Percentiles rank a stretch among this genome's conserved stretches.
Evolutionary conservation across 1,140 invertebrate species (phyloP).

Genomic region (Drosophila kohkoa): DNA sequence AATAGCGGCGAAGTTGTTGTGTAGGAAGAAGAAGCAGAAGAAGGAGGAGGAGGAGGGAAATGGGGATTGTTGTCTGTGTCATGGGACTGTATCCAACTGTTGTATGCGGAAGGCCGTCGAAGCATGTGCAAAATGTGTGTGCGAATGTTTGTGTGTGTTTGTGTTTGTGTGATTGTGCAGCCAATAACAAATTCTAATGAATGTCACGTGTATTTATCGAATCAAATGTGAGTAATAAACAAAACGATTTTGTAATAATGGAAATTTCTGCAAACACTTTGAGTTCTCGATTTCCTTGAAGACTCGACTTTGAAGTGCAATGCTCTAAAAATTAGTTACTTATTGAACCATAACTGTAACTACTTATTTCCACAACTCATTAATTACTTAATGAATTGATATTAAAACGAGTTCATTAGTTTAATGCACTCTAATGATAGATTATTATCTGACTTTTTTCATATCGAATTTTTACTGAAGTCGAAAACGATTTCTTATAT

Average conservation of each 20-base stretch:
- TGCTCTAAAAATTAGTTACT: neutral
- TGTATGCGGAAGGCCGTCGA: slow-evolving; percentile 18
- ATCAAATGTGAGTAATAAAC: slow-evolving; percentile 7
- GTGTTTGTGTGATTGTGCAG: slow-evolving; percentile 4
- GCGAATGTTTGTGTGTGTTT: neutral
- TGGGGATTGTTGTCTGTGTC: slow-evolving; percentile 11
- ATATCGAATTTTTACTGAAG: neutral
- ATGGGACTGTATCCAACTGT: slow-evolving; percentile 23
- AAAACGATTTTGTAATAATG: slow-evolving; percentile 9
- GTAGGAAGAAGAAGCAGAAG: too few species aligned
- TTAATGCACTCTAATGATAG: neutral
- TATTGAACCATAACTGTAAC: neutral
- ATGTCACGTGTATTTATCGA: slow-evolving; percentile 15
- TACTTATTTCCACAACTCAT: neutral
- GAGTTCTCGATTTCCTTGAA: neutral
- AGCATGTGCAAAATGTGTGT: slow-evolving; percentile 21
- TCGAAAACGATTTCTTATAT: neutral
- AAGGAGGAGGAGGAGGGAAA: neutral
- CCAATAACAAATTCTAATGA: slow-evolving; percentile 34
- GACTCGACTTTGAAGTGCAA: neutral
- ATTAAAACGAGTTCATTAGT: neutral
- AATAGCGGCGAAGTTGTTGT: slow-evolving; percentile 2
- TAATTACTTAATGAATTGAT: neutral
- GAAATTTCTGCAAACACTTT: slow-evolving; percentile 9
- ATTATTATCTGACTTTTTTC: neutral